phyloP scores from a whole-genome alignment of 2,888 invertebrate species.

The Esperia sulphurella region DNA sequence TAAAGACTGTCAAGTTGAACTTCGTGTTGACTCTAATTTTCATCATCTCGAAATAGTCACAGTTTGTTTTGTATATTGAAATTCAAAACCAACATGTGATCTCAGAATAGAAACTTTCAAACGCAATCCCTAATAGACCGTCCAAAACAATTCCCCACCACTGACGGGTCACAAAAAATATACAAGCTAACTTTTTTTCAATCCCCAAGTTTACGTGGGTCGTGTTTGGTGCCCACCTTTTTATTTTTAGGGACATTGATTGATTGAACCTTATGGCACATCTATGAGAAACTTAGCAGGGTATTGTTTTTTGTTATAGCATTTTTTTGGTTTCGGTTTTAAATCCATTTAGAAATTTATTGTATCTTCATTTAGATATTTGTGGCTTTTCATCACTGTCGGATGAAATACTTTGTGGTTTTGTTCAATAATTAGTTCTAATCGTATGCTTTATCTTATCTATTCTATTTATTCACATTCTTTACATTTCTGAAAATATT shows the following conservation, averaged over 20 bases:
- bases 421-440: conserved; percentile 9
- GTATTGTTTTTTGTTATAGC: conserved; percentile 60
- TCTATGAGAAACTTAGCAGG: conserved; percentile 67
- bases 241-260: conserved; percentile 76
- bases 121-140: conserved; percentile 48
- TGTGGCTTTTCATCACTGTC: conserved; percentile 30
- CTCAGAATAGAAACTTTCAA: conserved; percentile 42
- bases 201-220: conserved; percentile 68
- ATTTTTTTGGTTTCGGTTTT: conserved; percentile 40
- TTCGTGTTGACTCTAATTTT: not conserved
- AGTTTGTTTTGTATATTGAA: conserved; percentile 11
- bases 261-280: conserved; percentile 72
- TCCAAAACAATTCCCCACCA: conserved; percentile 55
- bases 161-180: conserved; percentile 54
- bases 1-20: not conserved
- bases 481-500: not conserved
- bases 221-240: conserved; percentile 59
- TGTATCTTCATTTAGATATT: conserved; percentile 67
- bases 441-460: not conserved
- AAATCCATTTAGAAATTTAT: conserved; percentile 54
- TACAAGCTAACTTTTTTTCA: conserved; percentile 61
- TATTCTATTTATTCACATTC: not conserved
- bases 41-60: conserved; percentile 5
- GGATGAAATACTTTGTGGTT: conserved; percentile 2
- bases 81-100: conserved; percentile 13